Percentiles rank a stretch among this genome's conserved stretches.
phyloP scores from a whole-genome alignment of 2,113 vertebrate species.

The Poecile atricapillus region DNA sequence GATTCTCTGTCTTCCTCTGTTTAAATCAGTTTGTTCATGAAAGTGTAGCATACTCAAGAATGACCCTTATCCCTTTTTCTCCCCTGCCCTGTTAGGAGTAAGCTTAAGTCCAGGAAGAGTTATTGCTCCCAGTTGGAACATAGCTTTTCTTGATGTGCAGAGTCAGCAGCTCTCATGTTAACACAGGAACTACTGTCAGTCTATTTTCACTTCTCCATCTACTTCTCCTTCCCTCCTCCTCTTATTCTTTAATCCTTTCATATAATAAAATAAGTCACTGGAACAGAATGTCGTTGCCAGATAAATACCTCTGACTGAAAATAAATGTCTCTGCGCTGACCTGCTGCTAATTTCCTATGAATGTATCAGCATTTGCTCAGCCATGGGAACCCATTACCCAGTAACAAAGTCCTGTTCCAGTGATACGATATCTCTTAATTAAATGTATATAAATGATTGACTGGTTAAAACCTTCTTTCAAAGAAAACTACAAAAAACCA shows the following conservation, averaged over 20 bases:
- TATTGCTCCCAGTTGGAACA: conserved; percentile 39
- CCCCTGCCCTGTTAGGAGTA: not conserved
- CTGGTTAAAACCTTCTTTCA: conserved; percentile 50
- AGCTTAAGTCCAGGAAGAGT: not conserved
- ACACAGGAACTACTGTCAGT: conserved; percentile 12
- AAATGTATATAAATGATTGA: conserved; percentile 61
- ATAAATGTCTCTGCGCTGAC: conserved; percentile 55
- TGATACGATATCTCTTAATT: conserved; percentile 69
- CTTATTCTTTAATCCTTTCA: conserved; percentile 67
- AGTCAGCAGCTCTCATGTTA: conserved; percentile 44
- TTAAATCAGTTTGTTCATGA: not conserved
- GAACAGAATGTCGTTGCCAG: conserved; percentile 59
- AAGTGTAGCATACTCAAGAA: not conserved
- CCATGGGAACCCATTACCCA: conserved; percentile 55
- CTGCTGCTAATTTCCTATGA: conserved; percentile 62
- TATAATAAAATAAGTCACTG: conserved; percentile 71
- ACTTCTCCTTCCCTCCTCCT: not conserved
- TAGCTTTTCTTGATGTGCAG: conserved; percentile 7
- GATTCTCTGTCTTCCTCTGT: not conserved
- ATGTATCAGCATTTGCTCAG: conserved; percentile 65
- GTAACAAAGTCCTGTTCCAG: conserved; percentile 42
- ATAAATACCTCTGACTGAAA: conserved; percentile 67
- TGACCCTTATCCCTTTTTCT: not conserved
- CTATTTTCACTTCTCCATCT: conserved; percentile 67
- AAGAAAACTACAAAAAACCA: not conserved